These are phyloP conservation scores for Ypsolopha scabrella DNA, from an alignment of 2,888 invertebrate species.

Conservation along the genomic window DNA sequence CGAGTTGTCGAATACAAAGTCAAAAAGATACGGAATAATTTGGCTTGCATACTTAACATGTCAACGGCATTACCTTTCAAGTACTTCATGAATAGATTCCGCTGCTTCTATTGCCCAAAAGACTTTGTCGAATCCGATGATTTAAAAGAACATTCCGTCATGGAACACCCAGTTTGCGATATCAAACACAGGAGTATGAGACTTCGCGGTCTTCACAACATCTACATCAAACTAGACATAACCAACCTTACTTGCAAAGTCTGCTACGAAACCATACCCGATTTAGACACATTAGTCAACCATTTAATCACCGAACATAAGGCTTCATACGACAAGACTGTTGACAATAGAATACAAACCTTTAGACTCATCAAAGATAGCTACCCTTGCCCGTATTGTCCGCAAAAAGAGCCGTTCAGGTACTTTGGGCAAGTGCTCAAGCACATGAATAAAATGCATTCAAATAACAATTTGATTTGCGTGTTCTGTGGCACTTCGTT, in stretches of 20 bases:
- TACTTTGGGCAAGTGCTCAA: constrained; percentile 39
- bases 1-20: constrained; percentile 3
- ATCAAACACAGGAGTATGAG: constrained; percentile 36
- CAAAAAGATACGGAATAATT: constrained; percentile 31
- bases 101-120: constrained; percentile 52
- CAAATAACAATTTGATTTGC: constrained; percentile 41
- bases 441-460: constrained; percentile 35
- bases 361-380: constrained; percentile 36
- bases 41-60: constrained; percentile 34
- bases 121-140: constrained; percentile 39
- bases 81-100: constrained; percentile 35
- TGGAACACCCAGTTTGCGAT: constrained; percentile 43
- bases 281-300: constrained; percentile 26
- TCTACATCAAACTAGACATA: constrained; percentile 44
- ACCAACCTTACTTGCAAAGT: constrained; percentile 36
- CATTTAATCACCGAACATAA: constrained; percentile 34
- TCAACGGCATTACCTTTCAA: constrained; percentile 29
- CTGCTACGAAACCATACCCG: constrained; percentile 25
- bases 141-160: constrained; percentile 36
- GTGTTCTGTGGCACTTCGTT: constrained; percentile 41
- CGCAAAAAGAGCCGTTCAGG: constrained; percentile 21
- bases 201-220: constrained; percentile 36
- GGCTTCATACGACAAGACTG: constrained; percentile 24
- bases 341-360: constrained; percentile 27
- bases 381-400: constrained; percentile 40